These are phyloP conservation scores for Thecophora atra DNA, from an alignment of 2,888 invertebrate genomes.

Conservation along the genomic window DNA sequence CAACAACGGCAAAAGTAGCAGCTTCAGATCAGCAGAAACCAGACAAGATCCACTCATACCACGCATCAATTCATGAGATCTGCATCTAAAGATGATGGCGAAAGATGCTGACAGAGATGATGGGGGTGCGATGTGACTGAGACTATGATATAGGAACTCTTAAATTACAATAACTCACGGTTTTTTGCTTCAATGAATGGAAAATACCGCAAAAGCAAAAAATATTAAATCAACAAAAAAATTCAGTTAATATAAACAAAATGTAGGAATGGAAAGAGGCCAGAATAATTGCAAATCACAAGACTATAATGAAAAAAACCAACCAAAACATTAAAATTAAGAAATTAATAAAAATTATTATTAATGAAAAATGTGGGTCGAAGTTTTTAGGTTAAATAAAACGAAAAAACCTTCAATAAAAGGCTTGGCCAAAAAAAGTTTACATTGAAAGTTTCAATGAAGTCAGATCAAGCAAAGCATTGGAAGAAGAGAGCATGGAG, in stretches of 20 bases:
- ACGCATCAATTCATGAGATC: conserved; percentile 1
- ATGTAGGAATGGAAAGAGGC: not conserved
- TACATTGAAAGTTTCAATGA: too few relatives aligned
- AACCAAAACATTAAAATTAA: too few relatives aligned
- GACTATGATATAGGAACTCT: not conserved
- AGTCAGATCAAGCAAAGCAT: too few relatives aligned
- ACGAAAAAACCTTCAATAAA: too few relatives aligned
- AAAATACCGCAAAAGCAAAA: not conserved
- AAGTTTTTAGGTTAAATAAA: too few relatives aligned
- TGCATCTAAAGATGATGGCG: conserved; percentile 4
- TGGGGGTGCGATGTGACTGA: not conserved
- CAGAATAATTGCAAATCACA: not conserved
- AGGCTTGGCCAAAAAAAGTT: too few relatives aligned
- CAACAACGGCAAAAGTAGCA: not conserved
- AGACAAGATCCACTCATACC: conserved; percentile 11
- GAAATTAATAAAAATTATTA: too few relatives aligned
- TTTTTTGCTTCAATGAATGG: too few relatives aligned
- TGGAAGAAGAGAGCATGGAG: too few relatives aligned
- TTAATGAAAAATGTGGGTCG: too few relatives aligned
- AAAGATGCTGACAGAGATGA: not conserved
- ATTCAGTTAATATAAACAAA: not conserved
- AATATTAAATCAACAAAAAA: not conserved
- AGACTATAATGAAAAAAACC: too few relatives aligned
- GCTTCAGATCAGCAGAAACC: not conserved
- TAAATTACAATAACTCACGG: too few relatives aligned